Conservation (phyloP, 2,113 vertebrate genomes). For the Cichladusa arquata region DNA sequence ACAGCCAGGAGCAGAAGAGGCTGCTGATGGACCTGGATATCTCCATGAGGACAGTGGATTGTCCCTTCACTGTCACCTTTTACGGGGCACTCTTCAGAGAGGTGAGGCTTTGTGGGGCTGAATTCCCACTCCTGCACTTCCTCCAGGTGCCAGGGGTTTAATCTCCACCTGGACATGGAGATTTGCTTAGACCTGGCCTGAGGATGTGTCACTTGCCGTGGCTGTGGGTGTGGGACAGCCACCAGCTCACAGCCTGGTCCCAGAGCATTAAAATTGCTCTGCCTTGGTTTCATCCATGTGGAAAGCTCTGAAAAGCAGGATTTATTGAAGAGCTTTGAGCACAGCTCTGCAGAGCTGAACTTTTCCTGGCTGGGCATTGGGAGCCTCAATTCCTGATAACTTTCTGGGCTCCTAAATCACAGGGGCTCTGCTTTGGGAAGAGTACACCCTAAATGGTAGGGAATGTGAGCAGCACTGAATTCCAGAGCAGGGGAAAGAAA, state of each 20-base stretch:
- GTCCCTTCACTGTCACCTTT: conserved; percentile 92
- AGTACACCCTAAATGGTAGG: not conserved
- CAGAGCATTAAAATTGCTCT: not conserved
- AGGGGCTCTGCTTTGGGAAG: not conserved
- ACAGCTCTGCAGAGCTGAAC: not conserved
- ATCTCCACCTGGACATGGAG: not conserved
- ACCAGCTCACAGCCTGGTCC: not conserved
- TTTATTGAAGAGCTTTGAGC: not conserved
- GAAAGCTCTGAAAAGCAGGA: not conserved
- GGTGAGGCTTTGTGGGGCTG: conserved; percentile 69
- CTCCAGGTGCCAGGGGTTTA: not conserved
- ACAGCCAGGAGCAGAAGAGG: conserved; percentile 96
- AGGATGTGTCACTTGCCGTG: not conserved
- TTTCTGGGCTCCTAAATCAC: not conserved
- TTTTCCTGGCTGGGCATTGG: not conserved
- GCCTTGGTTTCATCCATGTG: not conserved
- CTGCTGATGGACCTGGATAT: conserved; percentile 95
- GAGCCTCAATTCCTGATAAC: not conserved
- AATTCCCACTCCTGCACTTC: not conserved
- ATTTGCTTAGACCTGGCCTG: not conserved
- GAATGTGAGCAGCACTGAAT: not conserved
- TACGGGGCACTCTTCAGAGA: conserved; percentile 94
- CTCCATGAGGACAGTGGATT: conserved; percentile 97
- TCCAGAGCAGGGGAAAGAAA: not conserved
- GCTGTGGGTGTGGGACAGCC: not conserved